Evolutionary conservation across 2,888 invertebrate species (phyloP), one percentile per base, ranked within the genome.

Genomic region (Suillia variegata): DNA sequence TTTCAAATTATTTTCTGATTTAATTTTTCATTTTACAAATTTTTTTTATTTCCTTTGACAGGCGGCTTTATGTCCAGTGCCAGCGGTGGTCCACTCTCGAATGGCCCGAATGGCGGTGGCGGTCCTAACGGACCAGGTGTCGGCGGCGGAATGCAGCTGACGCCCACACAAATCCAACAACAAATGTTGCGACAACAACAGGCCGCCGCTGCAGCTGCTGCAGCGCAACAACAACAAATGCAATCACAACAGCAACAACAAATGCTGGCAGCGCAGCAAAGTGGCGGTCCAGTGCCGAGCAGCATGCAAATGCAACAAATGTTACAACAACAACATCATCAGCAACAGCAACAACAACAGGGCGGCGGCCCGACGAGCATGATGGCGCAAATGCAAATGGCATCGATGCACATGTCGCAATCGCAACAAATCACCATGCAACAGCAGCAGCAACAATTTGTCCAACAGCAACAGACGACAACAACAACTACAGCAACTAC

Each of bases 391-490:
- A 81, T 83, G 70, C 84, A 87, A 84, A 86, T 87, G 84, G 84
- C 87, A 65, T 88, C 86, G 69, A 86, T 90, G 73, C 89, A 89
- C 76, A 88, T 90, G 88, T 86, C 85, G 70, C 89, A 89, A 78
- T 86, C 87, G 4, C 89, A 70, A 72, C 87, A 87, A 68, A 84
- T 88, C 79, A 85, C 87, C 18, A 84, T 88, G 78, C 85, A 76
- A 67, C 77, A 77, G 58, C 74, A 80, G 62, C 79, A 79, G 61
- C 76, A 73, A 60, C 62, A 76, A 54, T 75, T 70, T 45, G 73
- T 77, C 65, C 78, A 78, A 53, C 78, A 73, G 54, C 72, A 76
- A 63, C 78, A 81, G 60, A 80, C 80, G 58, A 76, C 76, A 66
- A 71, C 75, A 13, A 70, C 74, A 33, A 61, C 22, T 21, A 74